Percentiles rank a stretch among this genome's conserved stretches.
phyloP scores from a whole-genome alignment of 1,140 invertebrate species.

The Lepeophtheirus salmonis region DNA sequence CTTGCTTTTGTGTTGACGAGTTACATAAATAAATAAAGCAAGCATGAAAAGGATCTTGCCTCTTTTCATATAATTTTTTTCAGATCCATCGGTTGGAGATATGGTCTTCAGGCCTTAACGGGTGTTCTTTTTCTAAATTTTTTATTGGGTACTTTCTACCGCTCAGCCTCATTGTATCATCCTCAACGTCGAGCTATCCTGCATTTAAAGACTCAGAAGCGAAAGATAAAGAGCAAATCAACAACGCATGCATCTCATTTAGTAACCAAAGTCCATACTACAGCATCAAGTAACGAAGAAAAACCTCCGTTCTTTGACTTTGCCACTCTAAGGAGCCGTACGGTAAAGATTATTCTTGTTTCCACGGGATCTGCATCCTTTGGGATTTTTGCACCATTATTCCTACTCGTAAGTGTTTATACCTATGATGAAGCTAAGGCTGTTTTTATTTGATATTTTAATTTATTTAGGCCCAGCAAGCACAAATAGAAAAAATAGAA shows the following conservation, averaged over 20 bases:
- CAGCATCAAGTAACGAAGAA: slow-evolving; percentile 34
- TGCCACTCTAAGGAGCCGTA: slow-evolving; percentile 57
- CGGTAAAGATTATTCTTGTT: slow-evolving; percentile 56
- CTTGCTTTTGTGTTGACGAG: too few species aligned
- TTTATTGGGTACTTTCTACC: slow-evolving; percentile 63
- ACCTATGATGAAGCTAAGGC: too few species aligned
- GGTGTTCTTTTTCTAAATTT: slow-evolving; percentile 63
- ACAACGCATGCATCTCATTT: slow-evolving; percentile 22
- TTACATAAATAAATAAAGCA: too few species aligned
- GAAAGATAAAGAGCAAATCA: slow-evolving; percentile 35
- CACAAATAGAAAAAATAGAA: slow-evolving; percentile 37
- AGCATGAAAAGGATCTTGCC: too few species aligned
- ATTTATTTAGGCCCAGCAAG: slow-evolving; percentile 41
- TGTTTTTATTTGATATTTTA: too few species aligned
- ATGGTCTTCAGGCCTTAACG: slow-evolving; percentile 62
- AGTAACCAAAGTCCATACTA: background rate
- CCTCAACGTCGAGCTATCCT: slow-evolving; percentile 64
- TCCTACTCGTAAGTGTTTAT: slow-evolving; percentile 57
- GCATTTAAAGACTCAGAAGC: slow-evolving; percentile 69
- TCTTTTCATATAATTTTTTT: too few species aligned
- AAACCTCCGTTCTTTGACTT: slow-evolving; percentile 67
- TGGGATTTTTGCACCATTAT: slow-evolving; percentile 67
- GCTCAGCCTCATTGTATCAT: slow-evolving; percentile 68
- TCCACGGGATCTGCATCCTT: slow-evolving; percentile 55
- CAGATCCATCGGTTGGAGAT: slow-evolving; percentile 61